These are phyloP conservation scores for Coranthus polyacanthus DNA, from an alignment of 2,797 vertebrate species.

Conservation along the genomic window DNA sequence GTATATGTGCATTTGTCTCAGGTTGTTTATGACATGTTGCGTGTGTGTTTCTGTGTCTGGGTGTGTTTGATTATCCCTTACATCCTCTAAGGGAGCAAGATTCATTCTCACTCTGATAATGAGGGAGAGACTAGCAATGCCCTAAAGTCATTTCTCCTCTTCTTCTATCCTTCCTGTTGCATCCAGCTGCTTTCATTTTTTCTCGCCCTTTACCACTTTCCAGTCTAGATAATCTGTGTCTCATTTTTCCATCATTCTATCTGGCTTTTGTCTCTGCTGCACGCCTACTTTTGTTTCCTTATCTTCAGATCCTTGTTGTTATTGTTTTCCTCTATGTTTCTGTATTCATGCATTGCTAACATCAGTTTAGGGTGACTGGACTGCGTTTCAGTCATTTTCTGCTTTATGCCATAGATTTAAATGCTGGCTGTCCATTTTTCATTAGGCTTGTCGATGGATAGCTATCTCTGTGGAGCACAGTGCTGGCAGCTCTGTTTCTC, in stretches of 20 bases:
- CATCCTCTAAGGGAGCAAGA: conserved; percentile 81
- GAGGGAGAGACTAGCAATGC: conserved; percentile 86
- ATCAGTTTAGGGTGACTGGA: conserved; percentile 33
- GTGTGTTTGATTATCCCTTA: conserved; percentile 86
- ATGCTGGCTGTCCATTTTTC: conserved; percentile 66
- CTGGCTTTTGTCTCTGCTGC: conserved; percentile 9
- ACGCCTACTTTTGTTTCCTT: conserved; percentile 18
- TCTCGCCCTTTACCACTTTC: conserved; percentile 41
- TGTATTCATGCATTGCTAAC: conserved; percentile 23
- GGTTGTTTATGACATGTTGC: conserved; percentile 38
- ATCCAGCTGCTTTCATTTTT: conserved; percentile 52
- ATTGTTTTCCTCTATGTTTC: conserved; percentile 4
- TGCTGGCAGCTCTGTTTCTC: conserved; percentile 64
- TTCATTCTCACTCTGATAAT: conserved; percentile 88
- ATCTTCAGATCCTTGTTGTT: conserved; percentile 16
- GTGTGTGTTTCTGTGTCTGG: conserved; percentile 52
- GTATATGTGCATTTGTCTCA: conserved; percentile 44
- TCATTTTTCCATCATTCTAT: conserved; percentile 21
- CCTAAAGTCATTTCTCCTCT: conserved; percentile 86
- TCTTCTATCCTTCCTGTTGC: conserved; percentile 78
- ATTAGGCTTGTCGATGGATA: conserved; percentile 55
- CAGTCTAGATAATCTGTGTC: conserved; percentile 41
- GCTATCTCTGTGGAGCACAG: conserved; percentile 58
- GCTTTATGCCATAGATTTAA: conserved; percentile 61
- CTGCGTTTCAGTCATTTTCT: conserved; percentile 43